phyloP scores from a whole-genome alignment of 2,113 vertebrate genomes.

The Pimephales promelas region DNA sequence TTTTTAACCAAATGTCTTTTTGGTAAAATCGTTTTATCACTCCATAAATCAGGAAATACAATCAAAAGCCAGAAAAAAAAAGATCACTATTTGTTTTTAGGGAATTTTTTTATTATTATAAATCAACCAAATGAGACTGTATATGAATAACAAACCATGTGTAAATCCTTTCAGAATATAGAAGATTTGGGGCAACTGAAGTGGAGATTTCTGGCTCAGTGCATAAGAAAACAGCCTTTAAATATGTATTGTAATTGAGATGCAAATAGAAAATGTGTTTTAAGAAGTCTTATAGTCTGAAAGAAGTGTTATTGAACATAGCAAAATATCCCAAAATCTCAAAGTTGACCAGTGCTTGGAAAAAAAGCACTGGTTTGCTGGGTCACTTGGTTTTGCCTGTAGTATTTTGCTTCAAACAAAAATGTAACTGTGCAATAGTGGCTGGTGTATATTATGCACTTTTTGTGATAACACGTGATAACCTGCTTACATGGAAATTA shows the following conservation, averaged over 20 bases:
- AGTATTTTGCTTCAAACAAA: neutral
- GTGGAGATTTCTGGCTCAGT: neutral
- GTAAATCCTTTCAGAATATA: neutral
- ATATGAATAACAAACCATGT: neutral
- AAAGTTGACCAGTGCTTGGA: neutral
- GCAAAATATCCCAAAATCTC: neutral
- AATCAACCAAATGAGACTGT: neutral
- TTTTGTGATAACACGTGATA: neutral
- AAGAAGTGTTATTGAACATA: neutral
- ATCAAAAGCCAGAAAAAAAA: neutral
- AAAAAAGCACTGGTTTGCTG: neutral
- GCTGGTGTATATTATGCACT: neutral
- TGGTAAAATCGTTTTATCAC: too few species aligned
- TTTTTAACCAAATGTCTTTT: too few species aligned
- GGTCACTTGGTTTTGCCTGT: neutral
- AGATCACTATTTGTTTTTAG: too few species aligned
- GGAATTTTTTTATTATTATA: too few species aligned
- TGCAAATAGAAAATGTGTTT: neutral
- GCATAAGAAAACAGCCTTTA: neutral
- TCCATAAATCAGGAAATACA: too few species aligned
- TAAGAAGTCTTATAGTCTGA: too few species aligned
- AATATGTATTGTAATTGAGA: neutral
- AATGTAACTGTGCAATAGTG: neutral
- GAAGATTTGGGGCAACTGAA: neutral
- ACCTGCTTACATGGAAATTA: neutral